Evolutionary conservation across 2,113 vertebrate genomes (phyloP), one percentile per base, ranked within the genome.

Genomic region (Lepus europaeus): DNA sequence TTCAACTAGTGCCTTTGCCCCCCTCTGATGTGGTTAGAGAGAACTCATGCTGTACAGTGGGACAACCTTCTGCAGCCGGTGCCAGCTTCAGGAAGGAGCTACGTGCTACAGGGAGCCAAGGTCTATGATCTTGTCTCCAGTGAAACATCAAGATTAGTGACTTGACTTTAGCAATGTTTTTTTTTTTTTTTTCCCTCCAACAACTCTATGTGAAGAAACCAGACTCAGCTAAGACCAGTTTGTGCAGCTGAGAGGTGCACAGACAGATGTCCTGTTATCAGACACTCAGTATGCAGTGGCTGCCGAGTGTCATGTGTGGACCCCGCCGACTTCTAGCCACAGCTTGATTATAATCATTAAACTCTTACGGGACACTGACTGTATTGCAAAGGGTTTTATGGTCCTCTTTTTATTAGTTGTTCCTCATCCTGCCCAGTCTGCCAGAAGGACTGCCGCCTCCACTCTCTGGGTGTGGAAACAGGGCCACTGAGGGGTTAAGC

Each of bases 321-420:
- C 20, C 49, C 78, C 13, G 87, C 72, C 87, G 93, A 94, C 89
- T 96, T 97, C 90, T 68, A 90, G 85, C 87, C 86, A 78, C 13
- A 36, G 90, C 93, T 95, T 96, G 93, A 97, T 96, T 95, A 97
- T 96, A 95, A 97, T 97, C 66, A 97, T 97, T 97, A 97, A 92
- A 85, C 61, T 83, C 97, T 97, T 96, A 97, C 4, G 64, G 59
- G 85, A 94, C 90, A 83, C 59, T 64, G 73, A 97, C 63, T 92
- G 77, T 36, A 93, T 92, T 89, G 88, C 90, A 63, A 72, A 92
- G 84, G 25, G 33, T 93, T 97, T 97, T 96, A 97, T 3, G 11
- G 86, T 61, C 87, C 53, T 81, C 49, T 89, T 96, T 96, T 97
- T 95, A 97, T 93, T 95, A 89, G 90, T 76, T 89, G 27, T 87